Conservation (phyloP, 2,888 invertebrate genomes). For the Pachymerium ferrugineum region DNA sequence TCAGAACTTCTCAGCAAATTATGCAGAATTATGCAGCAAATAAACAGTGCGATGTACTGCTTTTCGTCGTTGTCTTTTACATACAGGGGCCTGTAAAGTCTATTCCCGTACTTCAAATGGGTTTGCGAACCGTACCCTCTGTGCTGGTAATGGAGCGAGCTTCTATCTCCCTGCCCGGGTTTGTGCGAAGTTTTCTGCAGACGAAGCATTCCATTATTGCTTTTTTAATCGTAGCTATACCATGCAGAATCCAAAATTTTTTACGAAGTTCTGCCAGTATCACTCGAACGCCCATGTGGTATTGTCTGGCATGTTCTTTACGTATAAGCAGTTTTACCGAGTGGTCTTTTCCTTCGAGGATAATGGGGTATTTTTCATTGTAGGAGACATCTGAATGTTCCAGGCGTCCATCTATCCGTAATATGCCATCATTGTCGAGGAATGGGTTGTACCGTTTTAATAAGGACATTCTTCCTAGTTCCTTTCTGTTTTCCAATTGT, state of each 20-base stretch:
- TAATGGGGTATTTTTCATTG: constrained; percentile 12
- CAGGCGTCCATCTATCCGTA: constrained; percentile 11
- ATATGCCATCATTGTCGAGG: not conserved
- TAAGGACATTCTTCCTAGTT: not conserved
- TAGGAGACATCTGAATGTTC: not conserved
- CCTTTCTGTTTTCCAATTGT: not conserved
- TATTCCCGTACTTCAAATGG: constrained; percentile 31
- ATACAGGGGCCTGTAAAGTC: constrained; percentile 33
- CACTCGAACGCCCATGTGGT: not conserved
- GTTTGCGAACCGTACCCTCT: constrained; percentile 7
- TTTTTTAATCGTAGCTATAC: not conserved
- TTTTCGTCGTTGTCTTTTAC: constrained; percentile 22
- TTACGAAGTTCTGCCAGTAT: not conserved
- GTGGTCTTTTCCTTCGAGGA: not conserved
- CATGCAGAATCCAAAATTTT: not conserved
- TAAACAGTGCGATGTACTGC: not conserved
- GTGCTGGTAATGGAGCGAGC: constrained; percentile 25
- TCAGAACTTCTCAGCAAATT: too few species aligned
- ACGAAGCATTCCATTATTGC: not conserved
- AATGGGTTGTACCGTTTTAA: not conserved
- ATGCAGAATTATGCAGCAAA: constrained; percentile 53
- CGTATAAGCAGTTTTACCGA: not conserved
- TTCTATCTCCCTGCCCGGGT: not conserved
- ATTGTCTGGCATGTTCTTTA: not conserved
- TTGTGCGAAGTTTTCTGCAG: not conserved